Evolutionary conservation across 2,113 vertebrate genomes (phyloP), one percentile per base, ranked within the genome.

Genomic region (Paramormyrops kingsleyae): DNA sequence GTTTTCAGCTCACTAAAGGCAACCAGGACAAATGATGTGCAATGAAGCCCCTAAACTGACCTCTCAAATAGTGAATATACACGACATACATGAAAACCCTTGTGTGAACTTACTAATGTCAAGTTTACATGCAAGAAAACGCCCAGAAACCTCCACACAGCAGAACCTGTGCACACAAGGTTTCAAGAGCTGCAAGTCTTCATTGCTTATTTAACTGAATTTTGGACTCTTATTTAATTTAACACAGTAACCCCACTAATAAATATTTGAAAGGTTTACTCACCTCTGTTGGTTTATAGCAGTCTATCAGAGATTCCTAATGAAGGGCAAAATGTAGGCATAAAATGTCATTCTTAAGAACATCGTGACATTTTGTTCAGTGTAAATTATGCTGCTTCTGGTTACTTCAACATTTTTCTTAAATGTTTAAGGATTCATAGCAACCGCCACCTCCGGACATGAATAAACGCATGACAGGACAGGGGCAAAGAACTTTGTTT

Each of bases 271-370:
- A 44, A n/a, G 83, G 42, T 24, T 47, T 90, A 95, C 93, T 97
- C 96, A 98, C 98, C 96, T 98, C 97, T 96, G 97, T 98, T 94
- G 98, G 97, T 97, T 98, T 99, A 95, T 97, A 98, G 96, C 98
- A 99, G 95, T 98, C 97, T 97, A 95, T 96, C 93, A 99, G 95
- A 89, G 97, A 97, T 95, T 97, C 97, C 98, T 99, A 89, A 19
- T 42, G 35, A 80, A 80, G 35, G 35, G 15, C 35, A 80, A 80
- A 80, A 80, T 15, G 27, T 39, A 80, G 35, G 31, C 42, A 80
- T 19, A 39, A 77, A 74, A 35, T 4, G n/a, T 31, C 10, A 70
- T 31, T 66, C n/a, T 62, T 59, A 21, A 59, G 21, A 62, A 62
- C 56, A 62, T 9, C 15, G 27, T 31, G 66, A n/a, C 27, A 74